These are phyloP conservation scores for Himalopsyche phryganea DNA, from an alignment of 1,140 invertebrate genomes.

Conservation along the genomic window DNA sequence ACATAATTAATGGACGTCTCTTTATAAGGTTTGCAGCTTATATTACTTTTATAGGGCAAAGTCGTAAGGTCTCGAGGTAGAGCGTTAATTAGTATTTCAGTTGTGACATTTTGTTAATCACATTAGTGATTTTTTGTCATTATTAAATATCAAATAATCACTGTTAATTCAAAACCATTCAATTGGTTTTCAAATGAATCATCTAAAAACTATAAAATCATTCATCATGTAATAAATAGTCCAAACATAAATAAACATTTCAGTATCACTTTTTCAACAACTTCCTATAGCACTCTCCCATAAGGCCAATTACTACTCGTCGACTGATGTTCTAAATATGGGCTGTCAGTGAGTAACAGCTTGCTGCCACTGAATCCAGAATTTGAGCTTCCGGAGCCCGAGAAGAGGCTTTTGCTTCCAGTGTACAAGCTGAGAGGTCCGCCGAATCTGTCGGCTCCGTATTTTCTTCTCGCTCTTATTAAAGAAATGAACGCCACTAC, in stretches of 20 bases:
- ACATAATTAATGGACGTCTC: too few relatives aligned
- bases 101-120: too few relatives aligned
- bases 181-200: too few relatives aligned
- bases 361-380: slow-evolving; percentile 52
- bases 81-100: too few relatives aligned
- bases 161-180: too few relatives aligned
- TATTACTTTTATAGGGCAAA: too few relatives aligned
- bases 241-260: neutral
- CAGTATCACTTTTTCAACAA: slow-evolving; percentile 1
- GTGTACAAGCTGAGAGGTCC: slow-evolving; percentile 53
- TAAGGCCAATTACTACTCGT: slow-evolving; percentile 54
- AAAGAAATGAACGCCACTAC: slow-evolving; percentile 63
- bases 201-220: neutral
- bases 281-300: slow-evolving; percentile 44
- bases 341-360: slow-evolving; percentile 50
- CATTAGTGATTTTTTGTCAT: too few relatives aligned
- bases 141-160: too few relatives aligned
- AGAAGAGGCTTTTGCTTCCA: slow-evolving; percentile 52
- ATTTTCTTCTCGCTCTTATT: slow-evolving; percentile 54
- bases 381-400: slow-evolving; percentile 51
- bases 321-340: slow-evolving; percentile 52
- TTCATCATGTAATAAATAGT: slow-evolving; percentile 12
- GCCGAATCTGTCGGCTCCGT: slow-evolving; percentile 44
- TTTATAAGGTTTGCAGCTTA: too few relatives aligned
- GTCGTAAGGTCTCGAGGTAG: too few relatives aligned